These are phyloP conservation scores for Eupristina koningsbergeri DNA, from an alignment of 1,140 invertebrate species.

Conservation along the genomic window DNA sequence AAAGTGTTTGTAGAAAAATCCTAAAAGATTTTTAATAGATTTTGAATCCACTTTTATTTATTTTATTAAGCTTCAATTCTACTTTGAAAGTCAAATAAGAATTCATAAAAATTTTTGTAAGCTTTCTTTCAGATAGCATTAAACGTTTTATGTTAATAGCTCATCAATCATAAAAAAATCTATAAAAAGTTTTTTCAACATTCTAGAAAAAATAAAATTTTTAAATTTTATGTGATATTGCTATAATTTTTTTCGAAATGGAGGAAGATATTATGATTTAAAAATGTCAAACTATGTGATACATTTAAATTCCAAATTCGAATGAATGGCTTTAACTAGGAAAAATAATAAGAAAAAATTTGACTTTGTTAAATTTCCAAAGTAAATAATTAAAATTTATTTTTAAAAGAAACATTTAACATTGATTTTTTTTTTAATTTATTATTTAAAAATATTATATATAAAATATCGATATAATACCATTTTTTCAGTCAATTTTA, in stretches of 20 bases:
- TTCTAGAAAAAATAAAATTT: background rate
- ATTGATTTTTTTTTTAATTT: no score
- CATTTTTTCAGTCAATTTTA: no score
- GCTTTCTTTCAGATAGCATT: background rate
- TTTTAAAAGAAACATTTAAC: no score
- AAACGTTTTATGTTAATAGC: background rate
- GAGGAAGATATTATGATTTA: background rate
- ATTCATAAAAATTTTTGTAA: background rate
- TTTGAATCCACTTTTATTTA: background rate
- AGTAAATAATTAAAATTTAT: no score
- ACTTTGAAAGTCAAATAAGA: background rate
- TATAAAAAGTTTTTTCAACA: background rate
- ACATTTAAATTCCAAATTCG: background rate
- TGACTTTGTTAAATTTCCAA: background rate
- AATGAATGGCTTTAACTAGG: background rate
- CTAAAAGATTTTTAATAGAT: background rate
- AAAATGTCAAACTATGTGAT: background rate
- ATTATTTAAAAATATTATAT: no score
- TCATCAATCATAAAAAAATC: background rate
- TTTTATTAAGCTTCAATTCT: background rate
- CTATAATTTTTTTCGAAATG: background rate
- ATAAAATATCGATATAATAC: no score
- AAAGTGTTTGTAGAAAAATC: background rate
- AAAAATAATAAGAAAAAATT: background rate
- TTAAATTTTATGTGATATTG: background rate